Conservation (phyloP, 2,888 invertebrate species). For the Drosophila nr. medialis region DNA sequence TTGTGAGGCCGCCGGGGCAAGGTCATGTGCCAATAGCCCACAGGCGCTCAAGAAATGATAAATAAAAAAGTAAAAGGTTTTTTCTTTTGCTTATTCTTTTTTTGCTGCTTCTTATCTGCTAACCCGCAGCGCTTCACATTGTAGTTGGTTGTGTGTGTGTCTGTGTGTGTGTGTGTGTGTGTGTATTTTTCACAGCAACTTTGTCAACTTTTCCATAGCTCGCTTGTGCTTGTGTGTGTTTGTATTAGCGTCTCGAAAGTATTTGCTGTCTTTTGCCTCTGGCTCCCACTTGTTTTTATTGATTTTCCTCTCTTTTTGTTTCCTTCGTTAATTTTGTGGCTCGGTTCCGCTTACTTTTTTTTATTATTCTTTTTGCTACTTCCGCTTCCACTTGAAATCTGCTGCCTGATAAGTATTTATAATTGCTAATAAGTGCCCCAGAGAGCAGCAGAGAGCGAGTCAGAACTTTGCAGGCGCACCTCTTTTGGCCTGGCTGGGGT, state of each 20-base stretch:
- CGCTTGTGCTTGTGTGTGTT: constrained; percentile 1
- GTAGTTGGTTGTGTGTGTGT: constrained; percentile 16
- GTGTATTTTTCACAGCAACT: constrained; percentile 43
- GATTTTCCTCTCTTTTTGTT: constrained; percentile 53
- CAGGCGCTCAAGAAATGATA: constrained; percentile 59
- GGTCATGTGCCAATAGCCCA: constrained; percentile 73
- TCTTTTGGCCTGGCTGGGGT: constrained; percentile 1
- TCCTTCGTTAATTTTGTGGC: constrained; percentile 49
- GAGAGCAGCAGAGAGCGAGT: background rate
- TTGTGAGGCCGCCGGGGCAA: constrained; percentile 47
- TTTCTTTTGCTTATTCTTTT: background rate
- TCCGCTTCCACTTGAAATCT: constrained; percentile 59
- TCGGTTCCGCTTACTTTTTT: constrained; percentile 6
- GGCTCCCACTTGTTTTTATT: constrained; percentile 46
- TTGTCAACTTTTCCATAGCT: constrained; percentile 53
- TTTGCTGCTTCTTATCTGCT: constrained; percentile 30
- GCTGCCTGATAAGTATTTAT: constrained; percentile 65
- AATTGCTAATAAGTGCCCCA: constrained; percentile 67
- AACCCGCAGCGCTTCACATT: constrained; percentile 38
- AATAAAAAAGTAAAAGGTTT: constrained; percentile 49
- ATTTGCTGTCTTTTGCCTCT: constrained; percentile 44
- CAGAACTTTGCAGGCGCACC: background rate
- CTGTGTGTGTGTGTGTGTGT: constrained; percentile 14
- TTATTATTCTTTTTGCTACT: constrained; percentile 19
- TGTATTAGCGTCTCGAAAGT: constrained; percentile 35